Conservation (phyloP, 2,888 invertebrate species). For the Amblyjoppa fuscipennis region DNA sequence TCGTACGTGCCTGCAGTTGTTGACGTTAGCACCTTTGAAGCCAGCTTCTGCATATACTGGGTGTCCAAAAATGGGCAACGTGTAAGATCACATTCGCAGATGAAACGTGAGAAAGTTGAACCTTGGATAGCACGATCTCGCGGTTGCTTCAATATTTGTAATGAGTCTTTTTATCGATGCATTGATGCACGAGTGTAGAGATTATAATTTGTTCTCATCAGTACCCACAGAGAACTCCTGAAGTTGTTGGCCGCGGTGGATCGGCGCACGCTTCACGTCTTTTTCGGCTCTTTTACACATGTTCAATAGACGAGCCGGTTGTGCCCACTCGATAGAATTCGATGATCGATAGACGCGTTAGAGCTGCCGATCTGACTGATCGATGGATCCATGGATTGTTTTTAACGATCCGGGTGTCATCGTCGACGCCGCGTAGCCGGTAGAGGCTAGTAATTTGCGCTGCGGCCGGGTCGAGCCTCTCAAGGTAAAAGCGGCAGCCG, state of each 20-base stretch:
- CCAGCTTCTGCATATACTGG: neutral
- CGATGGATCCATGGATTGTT: constrained; percentile 74
- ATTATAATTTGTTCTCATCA: neutral
- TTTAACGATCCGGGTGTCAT: constrained; percentile 35
- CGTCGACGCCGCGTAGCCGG: constrained; percentile 45
- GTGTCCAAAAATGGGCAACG: neutral
- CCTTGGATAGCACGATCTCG: constrained; percentile 7
- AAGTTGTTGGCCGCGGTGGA: neutral
- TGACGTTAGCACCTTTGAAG: neutral
- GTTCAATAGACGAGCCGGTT: neutral
- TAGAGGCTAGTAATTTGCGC: constrained; percentile 50
- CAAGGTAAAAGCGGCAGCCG: constrained; percentile 3
- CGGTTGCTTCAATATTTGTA: constrained; percentile 13
- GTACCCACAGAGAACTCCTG: neutral
- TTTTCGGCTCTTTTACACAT: constrained; percentile 17
- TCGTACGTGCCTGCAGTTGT: neutral
- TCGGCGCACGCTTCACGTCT: neutral
- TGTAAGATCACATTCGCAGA: neutral
- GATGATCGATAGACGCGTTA: constrained; percentile 15
- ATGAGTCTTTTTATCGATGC: constrained; percentile 25
- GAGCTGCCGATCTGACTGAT: constrained; percentile 73
- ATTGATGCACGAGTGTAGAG: constrained; percentile 12
- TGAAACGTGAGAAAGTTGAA: neutral
- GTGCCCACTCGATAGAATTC: constrained; percentile 38
- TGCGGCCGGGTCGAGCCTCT: constrained; percentile 20